Percentiles rank a stretch among this genome's conserved stretches.
Conservation (phyloP, 2,797 vertebrate species). For the Helarctos malayanus region DNA sequence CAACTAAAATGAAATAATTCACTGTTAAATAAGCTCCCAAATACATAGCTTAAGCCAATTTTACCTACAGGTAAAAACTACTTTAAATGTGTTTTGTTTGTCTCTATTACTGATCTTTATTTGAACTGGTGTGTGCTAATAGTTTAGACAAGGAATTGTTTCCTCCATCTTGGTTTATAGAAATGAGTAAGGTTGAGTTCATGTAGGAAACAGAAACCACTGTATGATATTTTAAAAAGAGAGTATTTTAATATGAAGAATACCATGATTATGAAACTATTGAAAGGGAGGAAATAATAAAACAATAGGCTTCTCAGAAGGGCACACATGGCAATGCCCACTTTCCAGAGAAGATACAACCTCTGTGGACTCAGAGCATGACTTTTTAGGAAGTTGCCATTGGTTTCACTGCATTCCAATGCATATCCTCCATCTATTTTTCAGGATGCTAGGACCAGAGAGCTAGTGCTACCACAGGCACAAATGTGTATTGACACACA, state of each 20-base stretch:
- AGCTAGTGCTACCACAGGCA: not conserved
- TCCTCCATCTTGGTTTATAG: not conserved
- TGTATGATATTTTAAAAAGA: not conserved
- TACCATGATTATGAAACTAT: not conserved
- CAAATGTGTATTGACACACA: not conserved
- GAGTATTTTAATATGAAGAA: not conserved
- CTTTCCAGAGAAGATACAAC: not conserved
- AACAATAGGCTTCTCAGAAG: not conserved
- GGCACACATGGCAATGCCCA: accelerated
- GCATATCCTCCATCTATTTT: not conserved
- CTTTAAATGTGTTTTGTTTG: not conserved
- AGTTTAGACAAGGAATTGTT: not conserved
- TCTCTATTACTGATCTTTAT: not conserved
- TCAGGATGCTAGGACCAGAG: not conserved
- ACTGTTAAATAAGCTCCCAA: not conserved
- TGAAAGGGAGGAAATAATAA: not conserved
- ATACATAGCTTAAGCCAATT: not conserved
- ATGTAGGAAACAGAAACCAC: not conserved
- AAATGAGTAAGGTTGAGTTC: not conserved
- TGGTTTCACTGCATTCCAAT: not conserved
- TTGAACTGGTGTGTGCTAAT: not conserved
- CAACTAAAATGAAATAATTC: not conserved
- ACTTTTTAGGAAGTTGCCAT: not conserved
- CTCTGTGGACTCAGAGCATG: not conserved
- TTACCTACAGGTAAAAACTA: not conserved